These are phyloP conservation scores for Macheiramphus alcinus DNA, from an alignment of 2,113 vertebrate genomes.

Conservation along the genomic window DNA sequence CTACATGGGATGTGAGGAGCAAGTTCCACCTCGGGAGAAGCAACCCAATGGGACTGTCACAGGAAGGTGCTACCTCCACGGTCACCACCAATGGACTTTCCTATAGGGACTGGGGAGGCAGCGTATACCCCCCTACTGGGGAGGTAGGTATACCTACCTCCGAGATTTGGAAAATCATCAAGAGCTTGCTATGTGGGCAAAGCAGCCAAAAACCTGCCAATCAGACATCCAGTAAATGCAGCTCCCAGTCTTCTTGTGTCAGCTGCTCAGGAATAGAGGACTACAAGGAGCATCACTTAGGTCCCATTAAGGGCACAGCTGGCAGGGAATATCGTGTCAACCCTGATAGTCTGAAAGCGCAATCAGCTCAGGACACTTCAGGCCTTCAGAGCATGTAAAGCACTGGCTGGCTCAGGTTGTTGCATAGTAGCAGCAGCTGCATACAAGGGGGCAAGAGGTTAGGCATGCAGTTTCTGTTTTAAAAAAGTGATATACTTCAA, in stretches of 20 bases:
- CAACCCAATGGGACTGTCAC: background rate
- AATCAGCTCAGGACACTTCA: conserved; percentile 19
- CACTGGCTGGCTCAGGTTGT: background rate
- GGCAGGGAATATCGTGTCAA: conserved; percentile 10
- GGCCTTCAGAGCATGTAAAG: background rate
- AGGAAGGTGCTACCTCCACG: background rate
- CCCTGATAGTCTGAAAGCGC: conserved; percentile 13
- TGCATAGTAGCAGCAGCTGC: background rate
- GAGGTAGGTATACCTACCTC: background rate
- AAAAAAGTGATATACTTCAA: background rate
- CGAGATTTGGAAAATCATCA: background rate
- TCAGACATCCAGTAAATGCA: conserved; percentile 14
- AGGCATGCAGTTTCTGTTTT: background rate
- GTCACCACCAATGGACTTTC: background rate
- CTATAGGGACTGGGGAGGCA: background rate
- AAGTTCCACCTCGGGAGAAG: background rate
- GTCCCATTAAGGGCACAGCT: conserved; percentile 48
- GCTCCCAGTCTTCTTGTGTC: conserved; percentile 25
- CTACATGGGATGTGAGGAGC: background rate
- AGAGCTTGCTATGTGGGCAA: background rate
- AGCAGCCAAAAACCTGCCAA: conserved; percentile 12
- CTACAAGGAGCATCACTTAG: conserved; percentile 38
- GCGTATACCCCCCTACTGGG: too few species aligned
- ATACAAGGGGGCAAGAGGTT: background rate
- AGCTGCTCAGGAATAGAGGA: background rate